A percentile compares a stretch with the other conserved stretches of the same genome.
phyloP scores from a whole-genome alignment of 2,797 vertebrate species.

The Loris lydekkerianus region DNA sequence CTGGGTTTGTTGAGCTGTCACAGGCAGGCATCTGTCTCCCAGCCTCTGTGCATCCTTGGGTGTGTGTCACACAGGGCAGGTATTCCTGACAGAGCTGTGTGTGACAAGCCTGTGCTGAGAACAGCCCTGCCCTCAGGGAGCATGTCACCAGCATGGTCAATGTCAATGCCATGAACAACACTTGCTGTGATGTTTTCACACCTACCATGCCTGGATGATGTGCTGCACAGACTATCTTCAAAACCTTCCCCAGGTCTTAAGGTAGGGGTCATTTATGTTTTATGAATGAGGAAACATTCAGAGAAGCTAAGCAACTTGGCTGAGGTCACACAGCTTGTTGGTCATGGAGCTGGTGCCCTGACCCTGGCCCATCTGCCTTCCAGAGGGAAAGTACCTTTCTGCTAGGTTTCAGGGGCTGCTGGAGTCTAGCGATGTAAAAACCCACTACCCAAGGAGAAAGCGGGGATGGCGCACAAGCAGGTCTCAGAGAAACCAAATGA shows the following conservation, averaged over 20 bases:
- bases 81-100: fast-evolving
- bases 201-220: fast-evolving
- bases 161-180: too few species aligned
- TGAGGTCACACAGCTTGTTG: not conserved
- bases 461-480: not conserved
- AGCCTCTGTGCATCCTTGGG: not conserved
- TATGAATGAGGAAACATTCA: not conserved
- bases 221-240: not conserved
- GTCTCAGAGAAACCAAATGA: not conserved
- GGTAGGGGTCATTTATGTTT: not conserved
- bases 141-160: fast-evolving
- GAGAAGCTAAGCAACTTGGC: not conserved
- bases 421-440: not conserved
- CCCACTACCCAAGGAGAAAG: too few species aligned
- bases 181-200: fast-evolving
- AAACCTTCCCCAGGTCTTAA: not conserved
- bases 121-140: not conserved
- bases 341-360: not conserved
- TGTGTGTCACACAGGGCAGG: not conserved
- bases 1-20: not conserved
- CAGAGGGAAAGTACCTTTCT: not conserved
- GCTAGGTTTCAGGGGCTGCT: too few species aligned
- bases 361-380: not conserved
- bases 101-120: not conserved
- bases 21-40: not conserved